These are phyloP conservation scores for Trileptium ribeirensis DNA, from an alignment of 2,888 invertebrate species.

Conservation along the genomic window DNA sequence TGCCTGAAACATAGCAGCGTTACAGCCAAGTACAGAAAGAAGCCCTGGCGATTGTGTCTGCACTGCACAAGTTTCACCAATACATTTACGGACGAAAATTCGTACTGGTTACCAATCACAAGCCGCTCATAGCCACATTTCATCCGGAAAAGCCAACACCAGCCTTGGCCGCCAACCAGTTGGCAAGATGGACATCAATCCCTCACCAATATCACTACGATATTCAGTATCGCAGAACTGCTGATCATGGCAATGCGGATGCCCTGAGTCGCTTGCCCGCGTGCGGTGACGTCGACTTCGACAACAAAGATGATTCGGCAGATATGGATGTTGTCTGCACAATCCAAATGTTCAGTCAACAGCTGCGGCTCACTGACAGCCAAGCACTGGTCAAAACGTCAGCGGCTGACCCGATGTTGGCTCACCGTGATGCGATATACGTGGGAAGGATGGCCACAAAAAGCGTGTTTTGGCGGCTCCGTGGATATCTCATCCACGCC, in stretches of 20 bases:
- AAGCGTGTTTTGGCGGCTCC: background rate
- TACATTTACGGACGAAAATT: constrained; percentile 36
- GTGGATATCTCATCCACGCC: too few relatives aligned
- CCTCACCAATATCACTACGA: constrained; percentile 1
- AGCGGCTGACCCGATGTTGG: background rate
- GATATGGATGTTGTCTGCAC: background rate
- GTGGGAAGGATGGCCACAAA: background rate
- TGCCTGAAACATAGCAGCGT: constrained; percentile 32
- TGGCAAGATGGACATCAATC: constrained; percentile 27
- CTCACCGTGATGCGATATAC: background rate
- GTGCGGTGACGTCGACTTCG: constrained; percentile 16
- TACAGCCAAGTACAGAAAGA: constrained; percentile 40
- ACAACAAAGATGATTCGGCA: constrained; percentile 22
- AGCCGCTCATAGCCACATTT: constrained; percentile 32
- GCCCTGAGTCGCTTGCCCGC: constrained; percentile 30
- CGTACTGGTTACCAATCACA: constrained; percentile 33
- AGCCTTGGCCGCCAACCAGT: constrained; percentile 25
- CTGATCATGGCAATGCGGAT: constrained; percentile 32
- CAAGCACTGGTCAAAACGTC: background rate
- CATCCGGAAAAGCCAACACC: constrained; percentile 21
- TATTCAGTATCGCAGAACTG: constrained; percentile 11
- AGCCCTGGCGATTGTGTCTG: constrained; percentile 35
- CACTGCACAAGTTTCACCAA: constrained; percentile 38
- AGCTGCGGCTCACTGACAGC: background rate
- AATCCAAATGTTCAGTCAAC: background rate